These are phyloP conservation scores for Peromyscus leucopus DNA, from an alignment of 2,113 vertebrate genomes.

Conservation along the genomic window DNA sequence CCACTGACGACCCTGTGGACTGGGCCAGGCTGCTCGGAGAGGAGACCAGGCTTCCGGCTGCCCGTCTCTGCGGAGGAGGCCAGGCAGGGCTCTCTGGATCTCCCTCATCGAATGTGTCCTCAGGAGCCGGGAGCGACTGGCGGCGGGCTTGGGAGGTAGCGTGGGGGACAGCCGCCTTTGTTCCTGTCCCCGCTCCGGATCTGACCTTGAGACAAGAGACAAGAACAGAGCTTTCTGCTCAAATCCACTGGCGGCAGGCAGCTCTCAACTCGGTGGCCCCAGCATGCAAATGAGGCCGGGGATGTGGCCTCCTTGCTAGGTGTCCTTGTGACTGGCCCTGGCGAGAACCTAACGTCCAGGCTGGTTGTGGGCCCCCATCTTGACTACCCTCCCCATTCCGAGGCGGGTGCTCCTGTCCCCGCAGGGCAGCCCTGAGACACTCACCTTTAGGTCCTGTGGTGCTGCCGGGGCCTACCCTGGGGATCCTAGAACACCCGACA, in stretches of 20 bases:
- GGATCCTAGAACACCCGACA: background rate
- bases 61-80: fast-evolving
- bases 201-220: conserved; percentile 83
- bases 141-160: conserved; percentile 8
- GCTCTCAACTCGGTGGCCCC: conserved; percentile 60
- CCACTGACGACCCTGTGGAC: background rate
- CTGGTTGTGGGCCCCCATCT: background rate
- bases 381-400: background rate
- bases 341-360: background rate
- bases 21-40: background rate
- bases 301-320: background rate
- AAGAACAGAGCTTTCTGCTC: conserved; percentile 65
- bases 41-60: background rate
- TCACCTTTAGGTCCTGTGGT: background rate
- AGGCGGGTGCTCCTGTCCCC: background rate
- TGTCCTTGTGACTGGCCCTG: background rate
- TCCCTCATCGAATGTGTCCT: background rate
- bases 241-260: background rate
- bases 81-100: background rate
- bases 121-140: background rate
- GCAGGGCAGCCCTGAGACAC: background rate
- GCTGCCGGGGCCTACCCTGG: background rate
- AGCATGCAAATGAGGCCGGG: conserved; percentile 73
- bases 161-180: conserved; percentile 74
- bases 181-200: conserved; percentile 75